phyloP scores from a whole-genome alignment of 37 sponge, comb jelly and placozoan species.

The Halisarca cf. caerulea region DNA sequence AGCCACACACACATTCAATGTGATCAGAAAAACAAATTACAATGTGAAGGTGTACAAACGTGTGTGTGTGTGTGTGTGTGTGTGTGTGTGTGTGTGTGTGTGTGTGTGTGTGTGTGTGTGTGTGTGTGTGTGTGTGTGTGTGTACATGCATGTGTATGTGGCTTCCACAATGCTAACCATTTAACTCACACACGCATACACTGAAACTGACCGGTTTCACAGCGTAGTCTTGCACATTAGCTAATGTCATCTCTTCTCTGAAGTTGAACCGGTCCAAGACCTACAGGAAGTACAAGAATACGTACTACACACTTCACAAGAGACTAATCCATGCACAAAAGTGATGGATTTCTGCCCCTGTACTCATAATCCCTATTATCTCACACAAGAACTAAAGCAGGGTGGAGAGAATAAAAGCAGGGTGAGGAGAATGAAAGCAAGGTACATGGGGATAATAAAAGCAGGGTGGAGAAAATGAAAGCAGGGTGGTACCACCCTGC shows the following conservation, averaged over 20 bases:
- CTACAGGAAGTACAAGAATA: neutral
- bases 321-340: too few species aligned
- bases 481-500: too few species aligned
- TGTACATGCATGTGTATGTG: neutral
- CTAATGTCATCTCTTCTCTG: neutral
- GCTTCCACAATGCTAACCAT: too few species aligned
- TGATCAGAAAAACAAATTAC: neutral
- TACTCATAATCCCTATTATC: too few species aligned
- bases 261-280: conserved; percentile 1
- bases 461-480: too few species aligned
- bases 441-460: too few species aligned
- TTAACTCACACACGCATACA: too few species aligned
- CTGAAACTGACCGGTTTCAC: conserved; percentile 25
- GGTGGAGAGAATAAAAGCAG: too few species aligned
- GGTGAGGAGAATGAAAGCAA: too few species aligned
- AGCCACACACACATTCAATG: conserved; percentile 21
- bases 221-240: conserved; percentile 17
- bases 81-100: neutral
- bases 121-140: neutral
- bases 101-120: neutral
- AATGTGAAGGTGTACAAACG: neutral
- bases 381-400: too few species aligned
- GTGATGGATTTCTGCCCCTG: too few species aligned
- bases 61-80: neutral
- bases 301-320: neutral